A percentile compares a stretch with the other conserved stretches of the same genome.
Evolutionary conservation across 2,888 invertebrate species (phyloP).

Genomic region (Amphimallon solstitiale): DNA sequence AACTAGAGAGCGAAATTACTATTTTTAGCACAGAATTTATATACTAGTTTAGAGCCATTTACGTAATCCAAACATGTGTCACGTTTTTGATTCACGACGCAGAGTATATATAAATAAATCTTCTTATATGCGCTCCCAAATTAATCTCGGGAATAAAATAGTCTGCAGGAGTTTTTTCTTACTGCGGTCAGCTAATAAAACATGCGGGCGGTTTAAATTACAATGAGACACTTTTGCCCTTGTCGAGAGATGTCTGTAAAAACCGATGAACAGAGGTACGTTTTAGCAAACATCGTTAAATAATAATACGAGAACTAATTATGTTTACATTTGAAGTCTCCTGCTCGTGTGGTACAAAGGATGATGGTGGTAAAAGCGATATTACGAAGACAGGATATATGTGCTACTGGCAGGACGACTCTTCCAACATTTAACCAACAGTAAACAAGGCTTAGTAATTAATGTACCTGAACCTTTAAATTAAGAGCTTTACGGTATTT

Average conservation of each 20-base stretch:
- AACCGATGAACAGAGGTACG: not conserved
- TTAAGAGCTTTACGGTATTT: slow-evolving; percentile 3
- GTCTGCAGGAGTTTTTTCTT: not conserved
- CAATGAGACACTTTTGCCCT: slow-evolving; percentile 8
- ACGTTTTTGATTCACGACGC: not conserved
- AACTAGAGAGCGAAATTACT: too few species aligned
- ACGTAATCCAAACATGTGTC: too few species aligned
- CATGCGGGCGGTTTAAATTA: slow-evolving; percentile 20
- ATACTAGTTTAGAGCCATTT: too few species aligned
- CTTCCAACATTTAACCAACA: slow-evolving; percentile 3
- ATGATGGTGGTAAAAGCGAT: not conserved
- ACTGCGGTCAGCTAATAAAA: slow-evolving; percentile 24
- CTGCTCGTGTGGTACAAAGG: not conserved
- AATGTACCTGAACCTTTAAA: slow-evolving; percentile 8
- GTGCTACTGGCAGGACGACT: not conserved
- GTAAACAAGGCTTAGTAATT: slow-evolving; percentile 13
- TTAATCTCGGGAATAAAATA: slow-evolving; percentile 12
- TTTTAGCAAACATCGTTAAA: slow-evolving; percentile 28
- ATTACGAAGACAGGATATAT: not conserved
- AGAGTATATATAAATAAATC: slow-evolving; percentile 5
- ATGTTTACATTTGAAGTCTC: slow-evolving; percentile 24
- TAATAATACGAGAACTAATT: slow-evolving; percentile 26
- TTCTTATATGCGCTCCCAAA: not conserved
- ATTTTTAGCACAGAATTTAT: too few species aligned
- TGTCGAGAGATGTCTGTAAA: not conserved